Conservation (phyloP, 2,113 vertebrate species). For the Anoplopoma fimbria region DNA sequence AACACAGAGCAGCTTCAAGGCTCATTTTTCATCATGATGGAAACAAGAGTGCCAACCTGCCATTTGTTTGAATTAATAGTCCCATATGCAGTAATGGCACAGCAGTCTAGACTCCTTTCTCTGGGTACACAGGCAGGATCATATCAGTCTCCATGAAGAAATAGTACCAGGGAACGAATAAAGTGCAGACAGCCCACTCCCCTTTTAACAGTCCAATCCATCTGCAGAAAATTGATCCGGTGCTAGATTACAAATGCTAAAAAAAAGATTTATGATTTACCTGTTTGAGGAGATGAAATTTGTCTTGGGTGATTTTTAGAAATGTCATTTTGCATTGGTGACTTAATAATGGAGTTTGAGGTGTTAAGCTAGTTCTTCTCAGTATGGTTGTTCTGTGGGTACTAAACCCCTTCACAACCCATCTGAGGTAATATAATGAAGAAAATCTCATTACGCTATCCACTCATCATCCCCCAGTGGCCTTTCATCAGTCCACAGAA, state of each 20-base stretch:
- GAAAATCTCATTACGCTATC: background rate
- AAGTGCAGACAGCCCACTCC: slow-evolving; percentile 26
- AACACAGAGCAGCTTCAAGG: slow-evolving; percentile 1
- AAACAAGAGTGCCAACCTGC: background rate
- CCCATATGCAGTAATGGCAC: slow-evolving; percentile 26
- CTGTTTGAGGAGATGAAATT: slow-evolving; percentile 18
- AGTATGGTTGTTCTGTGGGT: background rate
- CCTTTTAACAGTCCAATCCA: slow-evolving; percentile 33
- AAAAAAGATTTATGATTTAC: slow-evolving; percentile 24
- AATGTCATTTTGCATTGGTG: background rate
- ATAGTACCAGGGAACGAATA: slow-evolving; percentile 29
- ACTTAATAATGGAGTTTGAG: background rate
- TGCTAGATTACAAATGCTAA: slow-evolving; percentile 40
- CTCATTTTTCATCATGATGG: background rate
- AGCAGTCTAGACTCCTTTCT: slow-evolving; percentile 40
- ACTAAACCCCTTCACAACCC: background rate
- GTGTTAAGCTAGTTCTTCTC: background rate
- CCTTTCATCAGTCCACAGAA: background rate
- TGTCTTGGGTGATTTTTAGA: background rate
- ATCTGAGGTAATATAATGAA: background rate
- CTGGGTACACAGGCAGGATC: slow-evolving; percentile 10
- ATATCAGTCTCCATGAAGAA: slow-evolving; percentile 58
- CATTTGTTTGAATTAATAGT: slow-evolving; percentile 18
- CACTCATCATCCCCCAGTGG: background rate
- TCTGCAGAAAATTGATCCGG: slow-evolving; percentile 39